Evolutionary conservation across 2,113 vertebrate species (phyloP), one percentile per base, ranked within the genome.

Genomic region (Sapayoa aenigma): DNA sequence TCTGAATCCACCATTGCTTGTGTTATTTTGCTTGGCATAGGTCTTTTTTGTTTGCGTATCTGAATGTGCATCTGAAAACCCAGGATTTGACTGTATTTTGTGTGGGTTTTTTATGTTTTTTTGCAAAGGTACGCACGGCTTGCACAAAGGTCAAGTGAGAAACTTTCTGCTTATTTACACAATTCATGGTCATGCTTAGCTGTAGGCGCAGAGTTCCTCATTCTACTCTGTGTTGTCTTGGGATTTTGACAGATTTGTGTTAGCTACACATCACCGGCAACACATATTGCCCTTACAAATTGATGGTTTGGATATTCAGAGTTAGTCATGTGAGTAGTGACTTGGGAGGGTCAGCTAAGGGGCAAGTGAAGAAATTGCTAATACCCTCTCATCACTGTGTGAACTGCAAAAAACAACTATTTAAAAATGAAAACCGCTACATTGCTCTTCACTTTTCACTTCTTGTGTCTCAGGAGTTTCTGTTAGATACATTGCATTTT

Each of bases 301-400:
- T 97, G 74, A 97, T 96, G 97, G 96, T 97, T 75, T 94, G 82
- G 91, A 53, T 98, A 96, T 94, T 97, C 95, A 96, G 96, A 92
- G 89, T 98, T 95, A 98, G 94, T 97, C 80, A 93, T 94, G 81
- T 96, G 94, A 98, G 96, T 98, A 7, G 14, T 97, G 98, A 98
- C 97, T 96, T 97, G 50, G 78, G 59, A 96, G n/a, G 56, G 39
- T 90, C 42, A 75, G 46, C 71, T 77, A 74, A 55, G 31, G 25
- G 9, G 3, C 41, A 50, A 30, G 60, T 49, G 50, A 49, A 84
- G 30, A 93, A 93, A 69, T 67, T 86, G 71, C 72, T 84, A 28
- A 77, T 84, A 20, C 18, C 4, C 10, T 76, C 5, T 56, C 9
- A 15, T 50, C 4, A 1, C 52, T 46, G 12, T 24, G 11, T 76